Evolutionary conservation across 2,888 invertebrate genomes (phyloP), one percentile per base, ranked within the genome.

Genomic region (Leucoma salicis): DNA sequence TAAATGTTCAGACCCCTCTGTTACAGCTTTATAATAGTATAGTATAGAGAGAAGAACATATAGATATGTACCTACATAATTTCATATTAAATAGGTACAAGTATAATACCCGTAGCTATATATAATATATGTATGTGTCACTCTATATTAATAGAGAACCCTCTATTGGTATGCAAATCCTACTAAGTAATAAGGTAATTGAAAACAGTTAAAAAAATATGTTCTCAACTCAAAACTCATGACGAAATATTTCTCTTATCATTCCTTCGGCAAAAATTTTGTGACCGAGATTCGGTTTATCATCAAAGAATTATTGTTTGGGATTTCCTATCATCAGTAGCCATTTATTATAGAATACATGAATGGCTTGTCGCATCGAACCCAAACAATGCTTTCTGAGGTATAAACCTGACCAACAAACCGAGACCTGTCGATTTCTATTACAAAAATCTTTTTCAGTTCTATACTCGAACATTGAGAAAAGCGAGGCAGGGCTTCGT

Each of bases 331-430:
- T 81, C 78, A 83, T 74, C 77, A 74, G 69, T 70, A 60, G 71
- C 81, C 78, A 87, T 88, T 86, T 86, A 86, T 88, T 85, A 84
- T 80, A 74, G 64, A 56, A 73, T 76, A 82, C 74, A 80, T 81
- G 78, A 88, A 88, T 87, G 72, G 82, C 83, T 80, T 86, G 85
- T 87, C 86, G 82, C 74, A 74, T 82, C 78, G 82, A 73, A 71
- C 78, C 79, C 83, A 84, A 83, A 89, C 88, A 88, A 89, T 75
- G 80, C 76, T 70, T 70, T 71, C 77, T 81, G 83, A 87, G 82
- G 84, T 84, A 73, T 72, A 64, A n/a, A 67, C 66, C 35, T 61
- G 49, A 60, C 88, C 82, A 82, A 21, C 35, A n/a, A 49, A 62
- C n/a, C 27, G 25, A 40, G 82, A 74, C 49, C 79, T 60, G 43